Conservation (phyloP, 2,113 vertebrate species). For the Gorsachius goisagi region DNA sequence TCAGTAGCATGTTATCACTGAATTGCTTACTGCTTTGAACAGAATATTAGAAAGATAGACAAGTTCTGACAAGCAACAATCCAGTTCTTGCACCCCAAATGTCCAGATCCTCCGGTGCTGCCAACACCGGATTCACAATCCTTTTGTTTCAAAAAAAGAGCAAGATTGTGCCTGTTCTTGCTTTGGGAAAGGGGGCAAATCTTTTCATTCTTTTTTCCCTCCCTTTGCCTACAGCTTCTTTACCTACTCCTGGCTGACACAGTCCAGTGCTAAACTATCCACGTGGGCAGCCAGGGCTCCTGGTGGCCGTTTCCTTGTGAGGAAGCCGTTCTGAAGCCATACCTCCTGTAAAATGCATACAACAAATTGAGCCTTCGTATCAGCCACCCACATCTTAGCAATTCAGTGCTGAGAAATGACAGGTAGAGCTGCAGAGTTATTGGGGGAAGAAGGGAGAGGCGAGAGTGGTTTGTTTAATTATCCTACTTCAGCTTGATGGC, state of each 20-base stretch:
- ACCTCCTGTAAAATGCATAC: neutral
- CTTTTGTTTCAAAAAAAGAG: neutral
- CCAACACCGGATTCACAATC: neutral
- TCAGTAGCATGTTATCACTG: neutral
- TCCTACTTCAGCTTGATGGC: neutral
- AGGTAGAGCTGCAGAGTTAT: neutral
- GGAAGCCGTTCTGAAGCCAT: neutral
- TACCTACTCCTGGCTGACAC: neutral
- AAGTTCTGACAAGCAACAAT: neutral
- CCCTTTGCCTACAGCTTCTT: neutral
- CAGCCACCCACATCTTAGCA: neutral
- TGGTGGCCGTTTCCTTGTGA: neutral
- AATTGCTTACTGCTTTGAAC: neutral
- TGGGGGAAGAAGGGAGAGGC: neutral
- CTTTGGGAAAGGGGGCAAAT: neutral
- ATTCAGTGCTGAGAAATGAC: neutral
- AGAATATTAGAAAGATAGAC: neutral
- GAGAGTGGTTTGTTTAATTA: neutral
- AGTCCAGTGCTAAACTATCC: neutral
- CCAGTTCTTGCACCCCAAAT: neutral
- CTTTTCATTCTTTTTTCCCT: neutral
- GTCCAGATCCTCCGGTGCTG: neutral
- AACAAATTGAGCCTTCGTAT: neutral
- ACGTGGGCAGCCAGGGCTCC: rapidly evolving
- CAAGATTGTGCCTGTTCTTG: neutral